Conservation (phyloP, 2,888 invertebrate genomes). For the Leucania comma region DNA sequence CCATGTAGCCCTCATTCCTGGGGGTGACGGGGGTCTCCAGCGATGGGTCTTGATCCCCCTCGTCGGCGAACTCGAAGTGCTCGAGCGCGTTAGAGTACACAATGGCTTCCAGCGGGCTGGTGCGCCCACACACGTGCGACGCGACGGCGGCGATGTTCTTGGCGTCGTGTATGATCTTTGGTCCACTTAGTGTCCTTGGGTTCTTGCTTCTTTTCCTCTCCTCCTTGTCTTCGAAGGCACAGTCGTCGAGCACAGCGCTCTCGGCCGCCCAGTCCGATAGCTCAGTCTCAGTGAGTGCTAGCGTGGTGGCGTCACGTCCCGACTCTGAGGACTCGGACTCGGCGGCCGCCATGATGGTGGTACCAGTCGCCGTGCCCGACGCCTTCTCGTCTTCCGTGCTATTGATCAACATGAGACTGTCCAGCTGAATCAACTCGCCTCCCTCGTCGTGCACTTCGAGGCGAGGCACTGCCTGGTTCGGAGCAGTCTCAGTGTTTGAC, state of each 20-base stretch:
- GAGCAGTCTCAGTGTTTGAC: constrained; percentile 82
- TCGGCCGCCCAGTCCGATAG: constrained; percentile 97
- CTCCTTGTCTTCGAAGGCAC: constrained; percentile 87
- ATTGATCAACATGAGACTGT: constrained; percentile 90
- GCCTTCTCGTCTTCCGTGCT: constrained; percentile 76
- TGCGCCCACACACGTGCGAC: constrained; percentile 86
- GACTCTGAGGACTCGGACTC: constrained; percentile 92
- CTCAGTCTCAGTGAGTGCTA: constrained; percentile 95
- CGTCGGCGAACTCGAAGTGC: constrained; percentile 96
- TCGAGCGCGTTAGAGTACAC: constrained; percentile 92
- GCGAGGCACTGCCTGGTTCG: constrained; percentile 91
- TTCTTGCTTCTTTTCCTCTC: constrained; percentile 78
- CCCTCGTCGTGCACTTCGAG: constrained; percentile 94
- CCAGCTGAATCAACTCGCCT: constrained; percentile 92
- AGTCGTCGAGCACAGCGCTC: constrained; percentile 94
- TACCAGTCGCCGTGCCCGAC: constrained; percentile 82
- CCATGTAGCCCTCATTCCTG: constrained; percentile 85
- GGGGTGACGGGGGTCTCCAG: constrained; percentile 89
- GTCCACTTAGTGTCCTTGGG: constrained; percentile 80
- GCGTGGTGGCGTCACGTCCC: constrained; percentile 93
- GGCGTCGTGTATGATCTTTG: constrained; percentile 82
- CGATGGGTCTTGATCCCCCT: constrained; percentile 95
- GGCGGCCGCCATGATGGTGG: constrained; percentile 79
- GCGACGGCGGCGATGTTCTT: constrained; percentile 83
- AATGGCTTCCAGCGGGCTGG: constrained; percentile 76